Percentiles rank a stretch among this genome's conserved stretches.
Evolutionary conservation across 2,888 invertebrate species (phyloP).

Genomic region (Drosophila falleni): DNA sequence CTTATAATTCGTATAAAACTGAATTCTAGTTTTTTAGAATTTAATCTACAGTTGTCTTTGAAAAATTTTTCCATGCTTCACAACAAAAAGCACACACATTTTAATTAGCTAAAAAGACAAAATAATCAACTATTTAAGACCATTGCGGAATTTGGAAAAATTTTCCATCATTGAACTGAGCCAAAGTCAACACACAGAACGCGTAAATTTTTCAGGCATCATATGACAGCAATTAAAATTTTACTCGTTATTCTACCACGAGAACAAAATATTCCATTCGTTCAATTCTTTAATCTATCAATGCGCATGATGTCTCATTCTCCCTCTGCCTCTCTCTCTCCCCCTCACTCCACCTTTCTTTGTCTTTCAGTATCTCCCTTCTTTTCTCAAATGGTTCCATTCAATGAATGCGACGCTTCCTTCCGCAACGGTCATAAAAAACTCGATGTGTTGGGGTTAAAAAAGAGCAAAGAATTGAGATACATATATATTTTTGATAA

Average conservation of each 20-base stretch:
- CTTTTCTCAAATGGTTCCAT: conserved; percentile 52
- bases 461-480: neutral
- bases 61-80: neutral
- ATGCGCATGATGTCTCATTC: conserved; percentile 28
- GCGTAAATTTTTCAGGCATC: conserved; percentile 33
- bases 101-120: neutral
- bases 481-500: neutral
- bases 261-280: conserved; percentile 46
- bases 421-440: conserved; percentile 65
- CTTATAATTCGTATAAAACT: no score
- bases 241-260: conserved; percentile 7
- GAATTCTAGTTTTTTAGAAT: neutral
- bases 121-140: neutral
- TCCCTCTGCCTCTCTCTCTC: conserved; percentile 12
- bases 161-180: conserved; percentile 17
- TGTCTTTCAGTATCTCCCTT: neutral
- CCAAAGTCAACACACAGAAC: conserved; percentile 33
- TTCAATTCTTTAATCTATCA: conserved; percentile 65
- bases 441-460: conserved; percentile 26
- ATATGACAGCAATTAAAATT: conserved; percentile 54
- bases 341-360: conserved; percentile 1
- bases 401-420: conserved; percentile 64
- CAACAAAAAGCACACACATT: neutral
- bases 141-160: conserved; percentile 16
- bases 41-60: no score